phyloP scores from a whole-genome alignment of 2,888 invertebrate genomes.

The Lasioglossum calceatum region DNA sequence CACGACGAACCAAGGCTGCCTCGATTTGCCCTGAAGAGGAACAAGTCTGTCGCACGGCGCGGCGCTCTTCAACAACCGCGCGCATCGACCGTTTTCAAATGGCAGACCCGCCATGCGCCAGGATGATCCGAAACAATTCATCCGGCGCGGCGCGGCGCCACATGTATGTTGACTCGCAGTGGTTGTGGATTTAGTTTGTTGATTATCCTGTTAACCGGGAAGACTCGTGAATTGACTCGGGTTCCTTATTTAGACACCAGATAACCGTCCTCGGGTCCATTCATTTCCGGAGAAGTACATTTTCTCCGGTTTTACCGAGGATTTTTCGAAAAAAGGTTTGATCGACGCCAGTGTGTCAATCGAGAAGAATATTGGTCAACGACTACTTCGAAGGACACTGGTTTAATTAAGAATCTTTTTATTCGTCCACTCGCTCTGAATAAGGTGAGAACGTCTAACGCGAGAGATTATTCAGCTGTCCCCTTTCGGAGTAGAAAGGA shows the following conservation, averaged over 20 bases:
- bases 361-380: neutral
- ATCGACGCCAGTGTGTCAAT: neutral
- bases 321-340: neutral
- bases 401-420: neutral
- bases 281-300: neutral
- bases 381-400: too few species aligned
- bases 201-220: neutral
- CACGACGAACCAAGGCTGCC: slow-evolving; percentile 73
- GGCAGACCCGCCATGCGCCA: neutral
- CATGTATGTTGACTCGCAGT: neutral
- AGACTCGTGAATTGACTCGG: neutral
- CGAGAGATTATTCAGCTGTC: too few species aligned
- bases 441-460: neutral
- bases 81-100: neutral
- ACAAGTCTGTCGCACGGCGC: neutral
- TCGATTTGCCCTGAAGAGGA: neutral
- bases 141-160: neutral
- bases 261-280: too few species aligned
- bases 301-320: neutral
- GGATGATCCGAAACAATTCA: neutral
- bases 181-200: neutral
- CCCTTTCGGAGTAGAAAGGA: too few species aligned
- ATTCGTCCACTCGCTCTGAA: neutral
- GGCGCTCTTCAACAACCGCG: neutral
- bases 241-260: neutral